A percentile compares a stretch with the other conserved stretches of the same genome.
Evolutionary conservation across 1,140 invertebrate species (phyloP).

Genomic region (Varroa destructor): DNA sequence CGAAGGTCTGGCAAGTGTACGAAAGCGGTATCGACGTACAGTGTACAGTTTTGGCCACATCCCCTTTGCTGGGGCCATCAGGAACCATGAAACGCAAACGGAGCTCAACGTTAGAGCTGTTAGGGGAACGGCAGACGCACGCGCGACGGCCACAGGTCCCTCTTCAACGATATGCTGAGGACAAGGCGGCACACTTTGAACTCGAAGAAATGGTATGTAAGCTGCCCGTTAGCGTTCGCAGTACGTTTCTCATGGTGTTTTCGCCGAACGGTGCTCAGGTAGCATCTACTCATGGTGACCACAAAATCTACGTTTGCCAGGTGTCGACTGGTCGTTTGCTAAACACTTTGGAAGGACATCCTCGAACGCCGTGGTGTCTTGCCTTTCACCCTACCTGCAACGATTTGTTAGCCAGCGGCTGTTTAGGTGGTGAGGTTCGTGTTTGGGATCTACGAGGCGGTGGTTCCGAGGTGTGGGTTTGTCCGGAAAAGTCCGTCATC

Average conservation of each 20-base stretch:
- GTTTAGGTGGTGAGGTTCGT: constrained; percentile 71
- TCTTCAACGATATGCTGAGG: constrained; percentile 30
- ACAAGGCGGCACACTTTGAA: constrained; percentile 32
- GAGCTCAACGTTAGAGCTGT: constrained; percentile 14
- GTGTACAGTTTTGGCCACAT: no score
- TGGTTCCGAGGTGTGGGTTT: constrained; percentile 67
- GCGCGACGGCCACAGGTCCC: neutral
- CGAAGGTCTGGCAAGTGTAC: no score
- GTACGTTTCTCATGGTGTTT: constrained; percentile 70
- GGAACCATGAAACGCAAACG: constrained; percentile 17
- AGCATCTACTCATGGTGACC: constrained; percentile 78
- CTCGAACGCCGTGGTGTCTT: constrained; percentile 78
- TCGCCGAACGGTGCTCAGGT: constrained; percentile 72
- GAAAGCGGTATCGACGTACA: no score
- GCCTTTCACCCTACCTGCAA: constrained; percentile 73
- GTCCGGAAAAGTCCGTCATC: constrained; percentile 56
- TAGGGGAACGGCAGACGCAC: neutral
- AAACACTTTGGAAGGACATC: constrained; percentile 62
- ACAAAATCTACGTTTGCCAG: constrained; percentile 76
- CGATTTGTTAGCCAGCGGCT: constrained; percentile 71
- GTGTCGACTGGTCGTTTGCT: constrained; percentile 61
- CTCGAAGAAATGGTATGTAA: constrained; percentile 44
- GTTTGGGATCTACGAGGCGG: constrained; percentile 79
- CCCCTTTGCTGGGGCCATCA: neutral
- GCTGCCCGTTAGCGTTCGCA: constrained; percentile 56